Evolutionary conservation across 2,113 vertebrate genomes (phyloP).

Genomic region (Protobothrops mucrosquamatus): DNA sequence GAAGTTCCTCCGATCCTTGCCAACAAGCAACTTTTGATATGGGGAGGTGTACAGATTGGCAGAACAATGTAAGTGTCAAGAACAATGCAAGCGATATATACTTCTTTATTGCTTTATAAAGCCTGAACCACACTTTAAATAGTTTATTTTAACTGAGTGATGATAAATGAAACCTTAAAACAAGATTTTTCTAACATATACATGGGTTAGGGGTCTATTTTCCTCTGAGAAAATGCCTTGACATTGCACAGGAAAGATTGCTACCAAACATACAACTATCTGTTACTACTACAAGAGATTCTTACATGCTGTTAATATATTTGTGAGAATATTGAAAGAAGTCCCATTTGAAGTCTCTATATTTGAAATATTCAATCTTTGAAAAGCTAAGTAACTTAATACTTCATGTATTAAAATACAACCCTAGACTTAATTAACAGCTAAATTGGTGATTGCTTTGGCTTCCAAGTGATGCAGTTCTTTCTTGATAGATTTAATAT

Average conservation of each 20-base stretch:
- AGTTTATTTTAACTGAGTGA: background rate
- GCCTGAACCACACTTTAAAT: background rate
- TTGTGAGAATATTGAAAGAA: background rate
- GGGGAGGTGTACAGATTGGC: constrained; percentile 89
- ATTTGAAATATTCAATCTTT: background rate
- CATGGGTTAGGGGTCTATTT: background rate
- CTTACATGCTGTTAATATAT: background rate
- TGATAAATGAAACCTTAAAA: background rate
- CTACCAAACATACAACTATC: background rate
- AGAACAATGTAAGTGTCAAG: constrained; percentile 83
- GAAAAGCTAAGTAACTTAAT: background rate
- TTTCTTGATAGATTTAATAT: background rate
- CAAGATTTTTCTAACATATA: background rate
- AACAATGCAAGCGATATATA: background rate
- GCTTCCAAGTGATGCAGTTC: background rate
- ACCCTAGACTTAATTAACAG: background rate
- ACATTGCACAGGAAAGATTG: background rate
- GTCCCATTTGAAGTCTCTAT: background rate
- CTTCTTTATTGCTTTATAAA: background rate
- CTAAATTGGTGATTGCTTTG: background rate
- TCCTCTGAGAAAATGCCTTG: background rate
- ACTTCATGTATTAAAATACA: background rate
- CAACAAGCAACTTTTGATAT: constrained; percentile 90
- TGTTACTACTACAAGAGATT: background rate
- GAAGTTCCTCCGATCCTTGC: constrained; percentile 87